A percentile compares a stretch with the other conserved stretches of the same genome.
Evolutionary conservation across 1,140 invertebrate genomes (phyloP).

Genomic region (Bombus confusus): DNA sequence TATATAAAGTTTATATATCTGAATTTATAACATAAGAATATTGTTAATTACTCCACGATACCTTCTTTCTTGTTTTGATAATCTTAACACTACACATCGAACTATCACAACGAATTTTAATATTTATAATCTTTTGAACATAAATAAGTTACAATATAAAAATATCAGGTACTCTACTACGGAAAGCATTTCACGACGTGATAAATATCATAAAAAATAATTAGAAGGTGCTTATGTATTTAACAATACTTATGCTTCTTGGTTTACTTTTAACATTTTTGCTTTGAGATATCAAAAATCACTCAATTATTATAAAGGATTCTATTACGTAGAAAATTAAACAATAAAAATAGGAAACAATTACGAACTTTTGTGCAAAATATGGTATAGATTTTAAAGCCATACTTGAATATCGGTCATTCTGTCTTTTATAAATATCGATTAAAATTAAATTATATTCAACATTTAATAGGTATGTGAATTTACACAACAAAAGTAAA

Average conservation of each 20-base stretch:
- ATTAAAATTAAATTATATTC: not conserved
- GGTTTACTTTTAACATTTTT: not conserved
- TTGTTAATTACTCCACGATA: not conserved
- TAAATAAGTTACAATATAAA: constrained; percentile 33
- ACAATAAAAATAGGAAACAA: not conserved
- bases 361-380: constrained; percentile 31
- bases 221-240: not conserved
- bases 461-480: not conserved
- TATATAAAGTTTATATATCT: constrained; percentile 16
- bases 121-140: not conserved
- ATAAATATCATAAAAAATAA: constrained; percentile 10
- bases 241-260: not conserved
- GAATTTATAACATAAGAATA: constrained; percentile 16
- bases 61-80: not conserved
- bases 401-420: not conserved
- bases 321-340: not conserved
- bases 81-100: not conserved
- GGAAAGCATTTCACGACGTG: constrained; percentile 7
- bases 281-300: not conserved
- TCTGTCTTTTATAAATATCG: not conserved
- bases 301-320: not conserved
- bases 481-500: not conserved
- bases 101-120: not conserved
- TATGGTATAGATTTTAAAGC: not conserved
- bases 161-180: constrained; percentile 36